A percentile compares a stretch with the other conserved stretches of the same genome.
Evolutionary conservation across 2,797 vertebrate species (phyloP).

Genomic region (Poecilia picta): DNA sequence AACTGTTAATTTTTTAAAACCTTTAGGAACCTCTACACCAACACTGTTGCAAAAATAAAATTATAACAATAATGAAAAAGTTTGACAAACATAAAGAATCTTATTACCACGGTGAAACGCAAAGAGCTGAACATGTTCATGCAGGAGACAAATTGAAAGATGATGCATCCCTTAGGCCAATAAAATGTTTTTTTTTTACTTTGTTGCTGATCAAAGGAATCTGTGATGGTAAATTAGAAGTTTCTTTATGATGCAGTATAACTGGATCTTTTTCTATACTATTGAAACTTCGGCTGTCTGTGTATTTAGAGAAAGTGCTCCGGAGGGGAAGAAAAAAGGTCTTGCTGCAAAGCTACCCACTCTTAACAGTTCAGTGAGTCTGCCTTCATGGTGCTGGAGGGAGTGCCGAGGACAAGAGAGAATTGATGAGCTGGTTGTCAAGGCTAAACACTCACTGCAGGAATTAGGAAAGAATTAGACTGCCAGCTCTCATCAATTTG

Average conservation of each 20-base stretch:
- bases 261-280: conserved; percentile 58
- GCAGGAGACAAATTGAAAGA: not conserved
- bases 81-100: not conserved
- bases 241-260: conserved; percentile 30
- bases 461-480: conserved; percentile 25
- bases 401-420: conserved; percentile 27
- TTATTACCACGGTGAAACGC: not conserved
- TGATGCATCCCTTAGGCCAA: not conserved
- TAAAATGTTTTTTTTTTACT: not conserved
- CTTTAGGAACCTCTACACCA: not conserved
- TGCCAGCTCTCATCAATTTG: conserved; percentile 20
- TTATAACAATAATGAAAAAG: not conserved
- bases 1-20: not conserved
- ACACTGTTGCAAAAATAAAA: not conserved
- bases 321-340: conserved; percentile 32
- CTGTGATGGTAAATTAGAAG: not conserved
- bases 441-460: conserved; percentile 30
- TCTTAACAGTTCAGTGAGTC: conserved; percentile 60
- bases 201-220: not conserved
- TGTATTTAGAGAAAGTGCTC: conserved; percentile 22
- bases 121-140: not conserved
- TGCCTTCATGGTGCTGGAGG: conserved; percentile 36
- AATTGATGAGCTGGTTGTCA: not conserved
- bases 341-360: conserved; percentile 47
- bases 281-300: conserved; percentile 20